Evolutionary conservation across 2,797 vertebrate genomes (phyloP).

Genomic region (Otus scops): DNA sequence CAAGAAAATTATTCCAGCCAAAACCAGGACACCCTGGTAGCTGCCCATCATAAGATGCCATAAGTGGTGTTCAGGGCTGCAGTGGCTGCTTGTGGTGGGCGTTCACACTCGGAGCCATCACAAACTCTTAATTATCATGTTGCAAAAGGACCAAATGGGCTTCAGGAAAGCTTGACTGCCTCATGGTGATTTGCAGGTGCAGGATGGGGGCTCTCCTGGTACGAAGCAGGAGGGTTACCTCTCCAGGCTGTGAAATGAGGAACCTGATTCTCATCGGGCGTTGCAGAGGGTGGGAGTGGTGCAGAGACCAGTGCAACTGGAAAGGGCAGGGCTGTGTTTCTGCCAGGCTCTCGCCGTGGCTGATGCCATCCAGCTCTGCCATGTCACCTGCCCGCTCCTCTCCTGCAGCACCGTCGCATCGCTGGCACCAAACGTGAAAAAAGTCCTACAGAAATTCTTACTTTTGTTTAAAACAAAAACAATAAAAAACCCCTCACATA

Average conservation of each 20-base stretch:
- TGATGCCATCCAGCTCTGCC: background rate
- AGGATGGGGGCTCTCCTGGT: background rate
- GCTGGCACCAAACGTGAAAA: background rate
- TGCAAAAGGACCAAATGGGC: background rate
- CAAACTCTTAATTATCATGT: background rate
- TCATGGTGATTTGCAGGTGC: accelerated
- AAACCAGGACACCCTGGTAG: background rate
- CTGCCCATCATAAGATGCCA: background rate
- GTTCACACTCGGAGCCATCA: accelerated
- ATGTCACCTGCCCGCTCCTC: background rate
- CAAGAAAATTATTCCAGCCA: too few relatives aligned
- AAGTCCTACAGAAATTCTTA: background rate
- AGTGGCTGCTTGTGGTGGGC: background rate
- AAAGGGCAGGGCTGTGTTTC: background rate
- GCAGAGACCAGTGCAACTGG: background rate
- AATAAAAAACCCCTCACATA: accelerated
- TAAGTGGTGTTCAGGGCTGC: background rate
- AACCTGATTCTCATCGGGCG: accelerated
- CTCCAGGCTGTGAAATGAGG: background rate
- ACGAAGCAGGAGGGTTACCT: background rate
- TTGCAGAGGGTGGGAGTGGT: accelerated
- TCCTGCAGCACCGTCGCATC: background rate
- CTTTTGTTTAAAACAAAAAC: background rate
- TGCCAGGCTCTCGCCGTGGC: background rate
- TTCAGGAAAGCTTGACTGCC: background rate